Evolutionary conservation across 1,140 invertebrate genomes (phyloP).

Genomic region (Aphis gossypii): DNA sequence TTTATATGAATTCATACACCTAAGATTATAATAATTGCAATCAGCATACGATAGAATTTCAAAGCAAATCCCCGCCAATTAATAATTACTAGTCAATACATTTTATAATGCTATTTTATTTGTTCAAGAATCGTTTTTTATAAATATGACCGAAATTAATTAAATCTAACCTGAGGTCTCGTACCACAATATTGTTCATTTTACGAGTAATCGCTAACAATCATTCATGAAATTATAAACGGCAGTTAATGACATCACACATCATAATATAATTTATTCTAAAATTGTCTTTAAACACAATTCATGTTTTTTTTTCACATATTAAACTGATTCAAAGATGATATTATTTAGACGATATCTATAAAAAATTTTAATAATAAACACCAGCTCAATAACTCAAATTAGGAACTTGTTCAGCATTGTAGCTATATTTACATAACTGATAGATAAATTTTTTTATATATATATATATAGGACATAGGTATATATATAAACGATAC

Average conservation of each 20-base stretch:
- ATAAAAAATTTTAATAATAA: background rate
- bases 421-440: background rate
- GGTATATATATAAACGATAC: background rate
- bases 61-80: background rate
- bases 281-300: background rate
- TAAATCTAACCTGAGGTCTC: background rate
- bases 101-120: background rate
- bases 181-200: background rate
- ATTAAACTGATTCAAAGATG: background rate
- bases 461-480: too few species aligned
- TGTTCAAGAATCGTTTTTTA: slow-evolving; percentile 28
- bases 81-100: background rate
- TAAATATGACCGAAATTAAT: background rate
- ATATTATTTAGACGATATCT: background rate
- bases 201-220: background rate
- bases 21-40: slow-evolving; percentile 29
- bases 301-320: background rate
- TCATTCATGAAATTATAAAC: background rate
- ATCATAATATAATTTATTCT: background rate
- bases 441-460: background rate
- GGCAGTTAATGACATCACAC: background rate
- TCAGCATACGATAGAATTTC: background rate
- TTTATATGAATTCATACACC: slow-evolving; percentile 13
- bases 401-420: background rate
- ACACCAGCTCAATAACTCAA: background rate